A percentile compares a stretch with the other conserved stretches of the same genome.
These are phyloP conservation scores for Podarcis cretensis DNA, from an alignment of 2,113 vertebrate species.

Conservation along the genomic window DNA sequence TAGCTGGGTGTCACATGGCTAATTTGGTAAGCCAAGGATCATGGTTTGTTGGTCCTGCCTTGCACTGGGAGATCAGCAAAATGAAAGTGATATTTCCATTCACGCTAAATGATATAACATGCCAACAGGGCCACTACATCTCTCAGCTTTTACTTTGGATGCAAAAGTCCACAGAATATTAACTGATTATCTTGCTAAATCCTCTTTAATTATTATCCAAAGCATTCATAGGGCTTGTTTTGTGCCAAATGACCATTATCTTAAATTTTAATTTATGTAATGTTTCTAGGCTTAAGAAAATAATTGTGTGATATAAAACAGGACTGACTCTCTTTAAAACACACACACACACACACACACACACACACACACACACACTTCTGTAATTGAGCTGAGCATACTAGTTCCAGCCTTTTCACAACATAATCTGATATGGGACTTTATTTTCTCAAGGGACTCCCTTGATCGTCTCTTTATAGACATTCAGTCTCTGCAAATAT, in stretches of 20 bases:
- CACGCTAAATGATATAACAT: too few species aligned
- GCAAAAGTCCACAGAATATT: constrained; percentile 27
- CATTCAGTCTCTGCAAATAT: constrained; percentile 76
- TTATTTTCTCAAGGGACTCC: constrained; percentile 73
- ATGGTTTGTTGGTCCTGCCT: too few species aligned
- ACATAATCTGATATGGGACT: constrained; percentile 72
- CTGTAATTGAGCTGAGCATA: constrained; percentile 67
- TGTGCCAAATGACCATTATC: constrained; percentile 64
- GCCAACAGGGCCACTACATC: neutral
- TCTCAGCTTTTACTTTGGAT: neutral
- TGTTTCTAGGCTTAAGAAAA: constrained; percentile 69
- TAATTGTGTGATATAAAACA: constrained; percentile 62
- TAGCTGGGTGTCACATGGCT: neutral
- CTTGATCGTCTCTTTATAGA: constrained; percentile 74
- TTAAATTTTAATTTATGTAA: constrained; percentile 71
- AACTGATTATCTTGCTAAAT: constrained; percentile 67
- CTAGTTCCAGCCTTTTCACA: constrained; percentile 64
- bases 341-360: constrained; percentile 23
- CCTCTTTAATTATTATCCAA: constrained; percentile 68
- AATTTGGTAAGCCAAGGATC: neutral
- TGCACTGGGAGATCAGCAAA: too few species aligned
- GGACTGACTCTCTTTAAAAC: constrained; percentile 66
- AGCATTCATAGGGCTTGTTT: constrained; percentile 53
- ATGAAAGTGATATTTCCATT: too few species aligned
- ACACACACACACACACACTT: constrained; percentile 27